Evolutionary conservation across 2,888 invertebrate species (phyloP), one percentile per base, ranked within the genome.

Genomic region (Caenorhabditis virilis): DNA sequence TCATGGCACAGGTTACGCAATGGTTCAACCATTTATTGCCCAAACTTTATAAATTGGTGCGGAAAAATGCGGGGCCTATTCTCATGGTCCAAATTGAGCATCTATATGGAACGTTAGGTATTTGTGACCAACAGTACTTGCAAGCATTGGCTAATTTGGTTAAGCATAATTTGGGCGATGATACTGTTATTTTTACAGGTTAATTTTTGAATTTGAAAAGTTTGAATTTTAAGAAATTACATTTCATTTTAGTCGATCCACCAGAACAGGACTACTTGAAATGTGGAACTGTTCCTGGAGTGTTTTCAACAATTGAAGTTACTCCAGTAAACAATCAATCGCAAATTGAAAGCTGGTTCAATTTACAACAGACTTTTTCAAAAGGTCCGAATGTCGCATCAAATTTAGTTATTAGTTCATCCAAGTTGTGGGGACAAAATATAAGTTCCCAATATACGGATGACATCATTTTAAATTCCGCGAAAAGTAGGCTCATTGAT

Each of bases 101-200:
- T 84, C 74, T 77, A 45, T 78, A 78, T 48, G 78, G 78, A 22
- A 54, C 91, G 77, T 92, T 89, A 80, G 85, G 84, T 38, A 89
- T 89, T 11, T 90, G 89, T 76, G 91, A 93, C 82, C 85, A 85
- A 60, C 84, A 85, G 0, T 93, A 94, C 84, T 88, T 88, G 78
- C 81, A 83, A 23, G 88, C 88, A 84, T 83, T 92, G 30, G 86
- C 89, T 1, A 88, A 90, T 74, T 86, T 90, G 64, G 87, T 90
- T 1, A 74, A 78, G 11, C 69, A 78, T 15, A 78, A 85, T 53
- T 87, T 91, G 7, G 88, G 88, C 3, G 84, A 88, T 6, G 88
- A 89, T 4, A 89, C 91, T 0, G 84, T 91, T 36, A 85, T 93
- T 2, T 93, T 90, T 83, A 92, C 77, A 18, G 65, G 71, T 71